Base-by-base conservation (phyloP, 2,888 invertebrate species). In the Leptinotarsa haldemani region DNA sequence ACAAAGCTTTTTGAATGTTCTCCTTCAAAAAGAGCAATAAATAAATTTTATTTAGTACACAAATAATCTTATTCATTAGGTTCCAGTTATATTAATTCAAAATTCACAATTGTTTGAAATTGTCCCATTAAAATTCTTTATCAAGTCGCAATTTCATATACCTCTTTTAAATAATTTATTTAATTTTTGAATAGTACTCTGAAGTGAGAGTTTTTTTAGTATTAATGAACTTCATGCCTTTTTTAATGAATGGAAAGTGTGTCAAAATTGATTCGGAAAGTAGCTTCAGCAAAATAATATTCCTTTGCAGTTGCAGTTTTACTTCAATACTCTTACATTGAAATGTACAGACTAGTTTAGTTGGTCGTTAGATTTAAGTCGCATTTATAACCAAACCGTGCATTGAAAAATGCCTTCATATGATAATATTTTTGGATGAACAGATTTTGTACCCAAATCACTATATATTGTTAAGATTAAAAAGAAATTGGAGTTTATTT, bases 401-500 rank as follows among this genome's bases (percentile, higher is more conserved):
- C 61, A 40, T 66, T 50, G n/a, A 48, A n/a, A 50, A 66, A 52
- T 66, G 16, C 22, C 7, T 5, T 48, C 66, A 12, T 66, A 20
- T 18, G 22, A 20, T 22, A 53, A 67, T 67, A 67, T 67, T 67
- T 67, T 67, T 53, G 13, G 40, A 53, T 47, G 67, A 67, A 53
- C 67, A 67, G 53, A 56, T 67, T 67, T 66, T 66, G 25, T 66
- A 66, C 52, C 50, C 50, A 66, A 52, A 66, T 65, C 58, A 58
- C 58, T 65, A 65, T 66, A 47, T 66, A 66, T 30, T 48, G 48
- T 66, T 50, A 66, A 48, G 25, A 66, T 25, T 67, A 67, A 67
- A 53, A 46, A 30, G 15, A 61, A 30, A 61, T 61, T n/a, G 61
- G 9, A 40, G 61, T 61, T 61, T 30, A 30, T 16, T 40, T 61